Percentiles rank a stretch among this genome's conserved stretches.
These are phyloP conservation scores for Scaptomyza flava DNA, from an alignment of 2,888 invertebrate genomes.

Conservation along the genomic window DNA sequence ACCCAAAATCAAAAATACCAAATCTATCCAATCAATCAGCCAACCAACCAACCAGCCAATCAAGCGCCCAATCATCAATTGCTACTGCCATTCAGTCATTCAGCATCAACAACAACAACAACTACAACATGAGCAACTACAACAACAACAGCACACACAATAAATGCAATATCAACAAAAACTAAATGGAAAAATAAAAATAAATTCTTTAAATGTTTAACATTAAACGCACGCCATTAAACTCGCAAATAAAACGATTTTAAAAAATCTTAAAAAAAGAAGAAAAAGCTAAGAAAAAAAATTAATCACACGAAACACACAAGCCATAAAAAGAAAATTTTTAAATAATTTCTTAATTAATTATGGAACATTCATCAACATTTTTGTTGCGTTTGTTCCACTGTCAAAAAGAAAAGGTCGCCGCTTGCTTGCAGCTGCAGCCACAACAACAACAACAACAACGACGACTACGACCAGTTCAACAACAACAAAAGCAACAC, in stretches of 20 bases:
- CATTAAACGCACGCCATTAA: constrained; percentile 64
- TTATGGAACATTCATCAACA: constrained; percentile 80
- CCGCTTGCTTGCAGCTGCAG: constrained; percentile 65
- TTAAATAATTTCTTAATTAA: constrained; percentile 60
- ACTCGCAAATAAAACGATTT: constrained; percentile 50
- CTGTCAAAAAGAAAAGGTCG: constrained; percentile 66
- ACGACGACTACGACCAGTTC: constrained; percentile 48
- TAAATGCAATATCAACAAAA: constrained; percentile 18
- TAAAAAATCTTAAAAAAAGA: constrained; percentile 24
- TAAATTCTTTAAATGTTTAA: constrained; percentile 49
- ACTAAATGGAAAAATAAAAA: constrained; percentile 42
- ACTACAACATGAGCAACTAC: constrained; percentile 17
- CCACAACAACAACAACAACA: constrained; percentile 30
- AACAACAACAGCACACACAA: constrained; percentile 30
- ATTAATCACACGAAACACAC: constrained; percentile 14
- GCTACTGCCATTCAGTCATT: constrained; percentile 70
- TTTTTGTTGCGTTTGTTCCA: constrained; percentile 74
- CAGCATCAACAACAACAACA: constrained; percentile 21
- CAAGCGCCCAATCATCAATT: constrained; percentile 71
- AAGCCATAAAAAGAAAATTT: constrained; percentile 24
- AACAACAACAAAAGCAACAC: constrained; percentile 29
- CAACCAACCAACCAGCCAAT: constrained; percentile 56
- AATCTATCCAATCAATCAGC: constrained; percentile 58
- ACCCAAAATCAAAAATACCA: constrained; percentile 43
- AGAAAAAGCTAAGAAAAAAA: constrained; percentile 10